phyloP scores from a whole-genome alignment of 2,113 vertebrate species.

The Coryphaenoides rupestris region DNA sequence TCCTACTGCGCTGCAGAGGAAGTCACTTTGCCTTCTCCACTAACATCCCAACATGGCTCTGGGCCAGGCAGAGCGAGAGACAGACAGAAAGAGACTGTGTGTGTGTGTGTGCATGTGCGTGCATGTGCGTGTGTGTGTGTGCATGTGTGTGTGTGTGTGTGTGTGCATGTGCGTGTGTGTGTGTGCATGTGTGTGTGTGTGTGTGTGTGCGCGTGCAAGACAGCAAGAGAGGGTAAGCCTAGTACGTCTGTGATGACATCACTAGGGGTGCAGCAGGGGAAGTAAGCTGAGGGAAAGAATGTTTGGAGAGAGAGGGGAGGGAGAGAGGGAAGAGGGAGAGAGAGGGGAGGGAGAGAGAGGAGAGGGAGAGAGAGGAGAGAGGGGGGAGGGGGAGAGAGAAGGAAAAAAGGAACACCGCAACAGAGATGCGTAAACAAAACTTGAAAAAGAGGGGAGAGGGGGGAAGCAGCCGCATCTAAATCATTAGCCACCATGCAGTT shows the following conservation, averaged over 20 bases:
- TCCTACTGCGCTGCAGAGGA: slow-evolving; percentile 16
- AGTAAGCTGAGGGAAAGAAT: slow-evolving; percentile 33
- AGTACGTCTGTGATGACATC: slow-evolving; percentile 31
- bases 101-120: neutral
- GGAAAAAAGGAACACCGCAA: no score
- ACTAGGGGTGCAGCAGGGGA: slow-evolving; percentile 34
- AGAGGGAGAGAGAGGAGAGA: no score
- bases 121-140: slow-evolving; percentile 11
- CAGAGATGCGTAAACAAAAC: no score
- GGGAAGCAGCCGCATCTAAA: no score
- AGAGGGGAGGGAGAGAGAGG: neutral
- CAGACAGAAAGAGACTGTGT: neutral
- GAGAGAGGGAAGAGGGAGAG: slow-evolving; percentile 9
- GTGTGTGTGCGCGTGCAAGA: neutral
- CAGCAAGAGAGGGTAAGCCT: neutral
- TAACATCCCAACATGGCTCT: slow-evolving; percentile 41
- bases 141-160: neutral
- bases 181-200: neutral
- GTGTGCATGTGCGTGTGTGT: slow-evolving; percentile 6
- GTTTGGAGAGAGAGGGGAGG: slow-evolving; percentile 15
- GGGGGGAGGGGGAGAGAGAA: no score
- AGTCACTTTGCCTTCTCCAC: slow-evolving; percentile 36
- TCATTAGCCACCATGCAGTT: no score
- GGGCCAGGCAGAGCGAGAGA: slow-evolving; percentile 5
- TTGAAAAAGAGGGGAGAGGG: no score